phyloP scores from a whole-genome alignment of 2,797 vertebrate species.

The Hybognathus amarus region DNA sequence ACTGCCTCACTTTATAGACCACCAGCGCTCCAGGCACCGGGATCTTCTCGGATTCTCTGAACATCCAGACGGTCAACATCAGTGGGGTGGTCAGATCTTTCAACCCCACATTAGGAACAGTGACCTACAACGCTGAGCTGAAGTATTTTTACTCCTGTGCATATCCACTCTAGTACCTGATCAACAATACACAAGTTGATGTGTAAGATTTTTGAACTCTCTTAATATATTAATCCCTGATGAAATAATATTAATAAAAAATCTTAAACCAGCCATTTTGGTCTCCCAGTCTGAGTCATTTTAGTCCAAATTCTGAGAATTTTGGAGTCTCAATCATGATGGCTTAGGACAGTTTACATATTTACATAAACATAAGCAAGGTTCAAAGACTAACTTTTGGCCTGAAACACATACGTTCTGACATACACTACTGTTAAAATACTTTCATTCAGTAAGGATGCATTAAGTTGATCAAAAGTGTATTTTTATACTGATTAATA shows the following conservation, averaged over 20 bases:
- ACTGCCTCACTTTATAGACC: slow-evolving; percentile 66
- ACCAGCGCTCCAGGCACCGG: slow-evolving; percentile 66
- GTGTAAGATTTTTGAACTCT: slow-evolving; percentile 68
- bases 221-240: neutral
- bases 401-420: neutral
- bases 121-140: slow-evolving; percentile 77
- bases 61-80: slow-evolving; percentile 75
- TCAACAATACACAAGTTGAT: slow-evolving; percentile 78
- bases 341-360: neutral
- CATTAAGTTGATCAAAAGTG: neutral
- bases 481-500: neutral
- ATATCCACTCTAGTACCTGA: slow-evolving; percentile 77
- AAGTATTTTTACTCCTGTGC: slow-evolving; percentile 79
- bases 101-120: slow-evolving; percentile 69
- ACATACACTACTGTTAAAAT: neutral
- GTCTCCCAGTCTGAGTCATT: neutral
- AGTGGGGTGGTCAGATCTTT: slow-evolving; percentile 72
- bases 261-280: neutral
- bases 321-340: neutral
- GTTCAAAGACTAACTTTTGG: neutral
- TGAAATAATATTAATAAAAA: neutral
- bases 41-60: slow-evolving; percentile 76
- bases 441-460: neutral
- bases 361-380: neutral
- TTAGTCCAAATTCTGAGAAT: neutral